Evolutionary conservation across 2,113 vertebrate genomes (phyloP).

Genomic region (Nannobrachium achirus): DNA sequence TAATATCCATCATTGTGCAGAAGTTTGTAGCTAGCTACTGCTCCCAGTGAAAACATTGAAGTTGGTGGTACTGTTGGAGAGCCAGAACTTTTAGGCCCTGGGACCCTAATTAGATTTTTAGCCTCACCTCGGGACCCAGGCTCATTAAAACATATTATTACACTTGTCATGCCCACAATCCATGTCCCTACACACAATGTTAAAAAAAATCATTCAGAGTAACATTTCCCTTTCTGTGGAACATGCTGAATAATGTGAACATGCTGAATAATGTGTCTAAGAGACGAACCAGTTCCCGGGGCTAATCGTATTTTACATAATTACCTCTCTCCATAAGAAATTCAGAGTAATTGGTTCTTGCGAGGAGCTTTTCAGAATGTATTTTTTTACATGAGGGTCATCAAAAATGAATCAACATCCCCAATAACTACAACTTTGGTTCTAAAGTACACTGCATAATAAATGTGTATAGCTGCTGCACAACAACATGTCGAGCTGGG

Average conservation of each 20-base stretch:
- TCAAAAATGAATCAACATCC: background rate
- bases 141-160: background rate
- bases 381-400: background rate
- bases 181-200: background rate
- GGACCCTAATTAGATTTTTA: background rate
- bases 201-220: background rate
- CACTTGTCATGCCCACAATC: background rate
- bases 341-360: too few species aligned
- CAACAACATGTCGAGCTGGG: too few species aligned
- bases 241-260: background rate
- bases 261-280: background rate
- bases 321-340: background rate
- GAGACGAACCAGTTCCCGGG: too few species aligned
- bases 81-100: background rate
- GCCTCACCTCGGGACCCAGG: background rate
- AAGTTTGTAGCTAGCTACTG: background rate
- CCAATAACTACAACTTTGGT: background rate
- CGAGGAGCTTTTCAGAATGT: too few species aligned
- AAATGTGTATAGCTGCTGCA: too few species aligned
- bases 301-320: too few species aligned
- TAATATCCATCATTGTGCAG: conserved; percentile 20
- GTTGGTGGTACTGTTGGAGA: too few species aligned
- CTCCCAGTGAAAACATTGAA: too few species aligned
- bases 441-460: background rate
- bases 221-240: background rate